A percentile compares a stretch with the other conserved stretches of the same genome.
These are phyloP conservation scores for Antheraea assamensis DNA, from an alignment of 2,888 invertebrate genomes.

Conservation along the genomic window DNA sequence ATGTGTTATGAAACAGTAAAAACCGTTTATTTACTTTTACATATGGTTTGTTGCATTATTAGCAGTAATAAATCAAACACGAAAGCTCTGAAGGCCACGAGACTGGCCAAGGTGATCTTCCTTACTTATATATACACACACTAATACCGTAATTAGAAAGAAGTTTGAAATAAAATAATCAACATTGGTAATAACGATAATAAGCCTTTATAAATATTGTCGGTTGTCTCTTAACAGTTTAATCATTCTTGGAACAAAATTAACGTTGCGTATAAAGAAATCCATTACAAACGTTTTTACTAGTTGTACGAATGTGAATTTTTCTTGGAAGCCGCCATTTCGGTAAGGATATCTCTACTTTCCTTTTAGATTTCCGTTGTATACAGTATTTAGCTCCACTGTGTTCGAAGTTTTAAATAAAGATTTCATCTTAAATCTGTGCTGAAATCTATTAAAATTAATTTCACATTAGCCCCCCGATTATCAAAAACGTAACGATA, in stretches of 20 bases:
- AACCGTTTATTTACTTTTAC: background rate
- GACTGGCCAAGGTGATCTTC: slow-evolving; percentile 2
- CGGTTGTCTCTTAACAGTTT: background rate
- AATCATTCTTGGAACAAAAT: background rate
- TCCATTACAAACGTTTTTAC: slow-evolving; percentile 3
- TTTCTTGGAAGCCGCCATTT: background rate
- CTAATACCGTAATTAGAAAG: too few relatives aligned
- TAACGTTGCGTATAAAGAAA: background rate
- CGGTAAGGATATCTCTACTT: background rate
- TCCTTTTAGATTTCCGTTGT: background rate
- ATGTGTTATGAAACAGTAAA: background rate
- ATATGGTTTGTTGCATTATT: background rate
- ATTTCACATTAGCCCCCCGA: too few relatives aligned
- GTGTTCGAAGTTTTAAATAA: background rate
- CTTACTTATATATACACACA: too few relatives aligned
- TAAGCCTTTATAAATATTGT: too few relatives aligned
- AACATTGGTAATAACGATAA: too few relatives aligned
- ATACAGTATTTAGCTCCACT: background rate
- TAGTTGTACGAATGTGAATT: background rate
- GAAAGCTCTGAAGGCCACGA: slow-evolving; percentile 1
- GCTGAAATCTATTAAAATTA: too few relatives aligned
- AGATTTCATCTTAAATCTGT: too few relatives aligned
- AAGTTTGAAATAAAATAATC: too few relatives aligned
- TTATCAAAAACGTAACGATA: too few relatives aligned
- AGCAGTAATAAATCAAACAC: background rate